Base-by-base conservation (phyloP, 1,140 invertebrate genomes). In the Oreohelix idahoensis region DNA sequence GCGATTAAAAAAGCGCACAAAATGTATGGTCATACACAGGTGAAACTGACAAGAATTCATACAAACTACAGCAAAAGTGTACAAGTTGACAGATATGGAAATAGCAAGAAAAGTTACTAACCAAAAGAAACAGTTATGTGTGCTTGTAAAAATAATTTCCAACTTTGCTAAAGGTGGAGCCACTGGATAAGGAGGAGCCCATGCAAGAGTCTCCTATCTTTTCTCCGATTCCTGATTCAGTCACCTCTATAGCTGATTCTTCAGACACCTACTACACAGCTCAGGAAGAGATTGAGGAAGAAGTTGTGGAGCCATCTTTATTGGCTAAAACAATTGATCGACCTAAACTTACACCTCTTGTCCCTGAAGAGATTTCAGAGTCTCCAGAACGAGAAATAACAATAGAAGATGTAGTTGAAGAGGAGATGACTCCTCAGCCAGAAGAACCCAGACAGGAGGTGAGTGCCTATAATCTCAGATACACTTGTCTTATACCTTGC, bases 221-320 rank as follows among this genome's bases (percentile, higher is more conserved):
- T 20, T 84, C 83, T 29, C 85, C 85, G 1, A 66, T 84, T 35
- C 85, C 85, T 49, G 85, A 86, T 5, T 84, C 83, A 35, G 45
- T 86, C n/a, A 82, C 83, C 39, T 80, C 83, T 35, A 74, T 82
- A 29, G 81, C 81, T 20, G 84, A 79, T 29, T 79, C 69, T 11
- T 86, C 85, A 29, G 85, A 86, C 66, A 58, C 79, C 1, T 86
- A 86, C 66, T 84, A 86, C 78, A 86, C 85, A 29, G 83, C 83
- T 51, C 81, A 81, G 79, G 88, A 88, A 66, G 88, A 89, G 51
- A 86, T 86, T 79, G 80, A 86, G n/a, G 89, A 92, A 81, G 89
- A 90, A 83, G 73, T 88, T 51, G 83, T 85, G 58, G 89, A 90
- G 85, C 84, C 87, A 80, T 63, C 80, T 29, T 79, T 90, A 32